These are phyloP conservation scores for Myotis findleyi DNA, from an alignment of 2,797 vertebrate genomes.

Conservation along the genomic window DNA sequence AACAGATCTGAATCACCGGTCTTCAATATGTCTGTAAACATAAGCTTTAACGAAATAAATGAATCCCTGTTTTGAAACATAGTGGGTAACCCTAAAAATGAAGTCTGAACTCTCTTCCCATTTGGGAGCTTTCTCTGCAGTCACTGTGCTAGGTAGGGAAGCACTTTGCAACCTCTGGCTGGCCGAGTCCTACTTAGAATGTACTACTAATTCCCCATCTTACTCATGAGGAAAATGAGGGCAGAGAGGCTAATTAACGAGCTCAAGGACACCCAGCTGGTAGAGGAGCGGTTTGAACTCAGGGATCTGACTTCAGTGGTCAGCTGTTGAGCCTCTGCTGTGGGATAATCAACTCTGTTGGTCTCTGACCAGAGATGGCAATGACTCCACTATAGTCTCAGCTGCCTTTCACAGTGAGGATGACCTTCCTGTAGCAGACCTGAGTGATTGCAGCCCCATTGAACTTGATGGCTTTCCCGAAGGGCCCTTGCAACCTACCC, in stretches of 20 bases:
- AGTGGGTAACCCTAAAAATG: conserved; percentile 54
- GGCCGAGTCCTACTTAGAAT: neutral
- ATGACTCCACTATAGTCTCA: neutral
- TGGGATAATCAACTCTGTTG: neutral
- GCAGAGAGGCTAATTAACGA: conserved; percentile 2
- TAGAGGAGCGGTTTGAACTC: neutral
- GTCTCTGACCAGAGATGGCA: neutral
- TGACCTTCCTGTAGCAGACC: neutral
- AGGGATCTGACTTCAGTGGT: neutral
- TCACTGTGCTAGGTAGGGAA: neutral
- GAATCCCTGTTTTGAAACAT: conserved; percentile 47
- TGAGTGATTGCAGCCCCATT: neutral
- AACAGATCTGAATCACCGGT: neutral
- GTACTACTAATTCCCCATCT: neutral
- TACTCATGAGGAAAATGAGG: neutral
- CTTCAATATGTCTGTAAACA: conserved; percentile 54
- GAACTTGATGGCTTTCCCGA: neutral
- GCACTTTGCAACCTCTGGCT: neutral
- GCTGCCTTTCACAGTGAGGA: neutral
- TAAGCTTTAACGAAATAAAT: conserved; percentile 51
- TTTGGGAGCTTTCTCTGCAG: neutral
- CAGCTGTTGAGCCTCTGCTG: neutral
- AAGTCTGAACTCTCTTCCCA: neutral
- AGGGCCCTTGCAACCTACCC: neutral
- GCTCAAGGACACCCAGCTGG: neutral